Evolutionary conservation across 2,888 invertebrate genomes (phyloP).

Genomic region (Prosapia bicincta): DNA sequence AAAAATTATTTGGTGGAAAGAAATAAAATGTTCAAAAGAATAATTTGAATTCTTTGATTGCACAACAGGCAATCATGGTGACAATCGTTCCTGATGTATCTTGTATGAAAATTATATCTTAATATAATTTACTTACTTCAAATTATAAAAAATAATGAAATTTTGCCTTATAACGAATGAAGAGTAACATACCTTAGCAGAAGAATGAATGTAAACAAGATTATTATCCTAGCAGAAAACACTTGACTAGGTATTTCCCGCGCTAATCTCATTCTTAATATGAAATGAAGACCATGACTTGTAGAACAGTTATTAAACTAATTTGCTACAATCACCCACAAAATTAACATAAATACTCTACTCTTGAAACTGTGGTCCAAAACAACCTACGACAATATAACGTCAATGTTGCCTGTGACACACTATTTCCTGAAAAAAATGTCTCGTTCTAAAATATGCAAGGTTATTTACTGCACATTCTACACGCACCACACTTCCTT

Average conservation of each 20-base stretch:
- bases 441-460: not conserved
- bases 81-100: not conserved
- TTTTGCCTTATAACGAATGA: slow-evolving; percentile 3
- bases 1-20: no score
- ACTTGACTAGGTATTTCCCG: slow-evolving; percentile 13
- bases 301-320: not conserved
- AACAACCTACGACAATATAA: not conserved
- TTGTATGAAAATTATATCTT: not conserved
- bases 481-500: not conserved
- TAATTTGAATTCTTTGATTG: slow-evolving; percentile 10
- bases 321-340: not conserved
- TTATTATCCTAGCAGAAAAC: slow-evolving; percentile 19
- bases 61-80: slow-evolving; percentile 14
- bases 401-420: not conserved
- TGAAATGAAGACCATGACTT: not conserved
- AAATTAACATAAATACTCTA: no score
- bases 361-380: not conserved
- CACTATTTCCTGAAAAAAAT: not conserved
- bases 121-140: not conserved
- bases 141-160: not conserved
- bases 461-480: not conserved
- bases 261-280: slow-evolving; percentile 11
- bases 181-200: not conserved
- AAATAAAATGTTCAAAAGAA: no score
- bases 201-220: not conserved